Conservation (phyloP, 2,113 vertebrate species). For the Cyanistes caeruleus region DNA sequence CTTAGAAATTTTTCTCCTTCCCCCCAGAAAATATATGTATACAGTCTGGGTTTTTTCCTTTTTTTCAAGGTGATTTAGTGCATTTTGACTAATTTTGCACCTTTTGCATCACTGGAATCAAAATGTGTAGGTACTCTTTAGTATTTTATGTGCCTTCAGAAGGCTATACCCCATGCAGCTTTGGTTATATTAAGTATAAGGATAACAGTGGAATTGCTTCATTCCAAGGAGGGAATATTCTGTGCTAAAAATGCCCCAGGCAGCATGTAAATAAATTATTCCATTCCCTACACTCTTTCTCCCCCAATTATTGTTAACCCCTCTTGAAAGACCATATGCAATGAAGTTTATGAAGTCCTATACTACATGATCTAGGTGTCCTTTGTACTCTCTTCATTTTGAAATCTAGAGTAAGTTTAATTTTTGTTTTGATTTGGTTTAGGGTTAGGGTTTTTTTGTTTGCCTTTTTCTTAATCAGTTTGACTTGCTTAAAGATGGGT, state of each 20-base stretch:
- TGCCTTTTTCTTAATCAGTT: background rate
- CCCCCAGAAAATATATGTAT: background rate
- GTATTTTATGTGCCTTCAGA: background rate
- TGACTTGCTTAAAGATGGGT: background rate
- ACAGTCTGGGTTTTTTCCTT: background rate
- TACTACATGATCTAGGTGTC: background rate
- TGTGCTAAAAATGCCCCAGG: background rate
- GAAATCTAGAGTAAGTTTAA: background rate
- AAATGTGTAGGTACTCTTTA: background rate
- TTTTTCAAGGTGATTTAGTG: background rate
- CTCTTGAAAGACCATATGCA: background rate
- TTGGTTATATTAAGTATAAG: background rate
- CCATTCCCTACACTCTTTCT: background rate
- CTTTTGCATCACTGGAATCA: background rate
- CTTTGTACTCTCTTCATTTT: background rate
- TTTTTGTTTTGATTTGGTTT: background rate
- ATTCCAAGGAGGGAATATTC: background rate
- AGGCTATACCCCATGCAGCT: background rate
- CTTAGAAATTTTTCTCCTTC: background rate
- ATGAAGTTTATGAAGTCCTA: background rate
- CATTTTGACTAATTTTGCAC: background rate
- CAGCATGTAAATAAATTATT: background rate
- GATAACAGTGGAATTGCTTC: background rate
- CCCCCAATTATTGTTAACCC: background rate
- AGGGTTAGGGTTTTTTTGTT: background rate